Evolutionary conservation across 2,888 invertebrate species (phyloP).

Genomic region (Lepidocyrtoides sp.): DNA sequence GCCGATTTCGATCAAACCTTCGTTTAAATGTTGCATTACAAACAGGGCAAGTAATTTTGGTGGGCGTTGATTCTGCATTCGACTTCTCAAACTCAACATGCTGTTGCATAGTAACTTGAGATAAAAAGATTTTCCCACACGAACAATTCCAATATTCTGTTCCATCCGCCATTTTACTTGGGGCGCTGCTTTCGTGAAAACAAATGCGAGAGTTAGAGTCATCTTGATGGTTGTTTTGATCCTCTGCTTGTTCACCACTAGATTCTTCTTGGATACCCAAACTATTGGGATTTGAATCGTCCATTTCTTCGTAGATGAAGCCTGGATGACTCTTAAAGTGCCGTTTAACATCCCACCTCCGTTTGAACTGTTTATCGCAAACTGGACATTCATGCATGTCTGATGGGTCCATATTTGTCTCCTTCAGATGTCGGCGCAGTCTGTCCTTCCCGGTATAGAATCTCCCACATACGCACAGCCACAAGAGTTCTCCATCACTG

Average conservation of each 20-base stretch:
- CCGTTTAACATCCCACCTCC: not conserved
- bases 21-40: not conserved
- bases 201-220: not conserved
- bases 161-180: not conserved
- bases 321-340: not conserved
- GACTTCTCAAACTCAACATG: not conserved
- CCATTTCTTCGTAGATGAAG: not conserved
- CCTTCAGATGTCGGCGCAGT: not conserved
- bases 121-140: not conserved
- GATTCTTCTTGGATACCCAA: no score
- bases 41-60: not conserved
- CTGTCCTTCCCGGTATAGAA: not conserved
- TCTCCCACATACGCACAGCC: not conserved
- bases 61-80: no score
- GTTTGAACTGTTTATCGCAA: not conserved
- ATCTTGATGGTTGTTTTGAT: no score
- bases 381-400: not conserved
- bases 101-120: not conserved
- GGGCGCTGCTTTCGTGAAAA: not conserved
- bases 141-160: not conserved
- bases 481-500: not conserved
- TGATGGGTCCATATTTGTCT: not conserved
- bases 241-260: not conserved
- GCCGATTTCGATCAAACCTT: not conserved
- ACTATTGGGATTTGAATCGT: no score